Evolutionary conservation across 2,797 vertebrate species (phyloP).

Genomic region (Myotis planiceps): DNA sequence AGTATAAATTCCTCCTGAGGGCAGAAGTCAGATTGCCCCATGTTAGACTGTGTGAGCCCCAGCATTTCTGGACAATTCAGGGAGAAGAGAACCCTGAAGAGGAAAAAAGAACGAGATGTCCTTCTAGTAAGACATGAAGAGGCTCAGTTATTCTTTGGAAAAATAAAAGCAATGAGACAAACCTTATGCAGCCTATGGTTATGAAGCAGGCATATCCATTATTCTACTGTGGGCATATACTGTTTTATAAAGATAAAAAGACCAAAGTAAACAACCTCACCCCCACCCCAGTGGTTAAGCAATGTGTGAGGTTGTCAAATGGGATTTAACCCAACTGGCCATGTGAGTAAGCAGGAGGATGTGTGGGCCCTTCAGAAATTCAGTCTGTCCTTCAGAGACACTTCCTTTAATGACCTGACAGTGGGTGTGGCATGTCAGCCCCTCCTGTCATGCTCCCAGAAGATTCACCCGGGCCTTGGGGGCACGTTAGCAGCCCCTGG

Average conservation of each 20-base stretch:
- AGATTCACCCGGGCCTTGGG: background rate
- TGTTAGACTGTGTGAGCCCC: background rate
- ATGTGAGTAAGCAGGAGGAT: background rate
- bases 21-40: background rate
- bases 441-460: rapidly evolving
- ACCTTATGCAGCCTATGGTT: background rate
- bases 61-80: background rate
- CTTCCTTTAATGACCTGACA: background rate
- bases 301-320: too few species aligned
- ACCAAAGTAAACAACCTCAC: background rate
- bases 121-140: background rate
- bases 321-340: background rate
- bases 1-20: background rate
- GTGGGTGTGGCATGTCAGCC: rapidly evolving
- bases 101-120: background rate
- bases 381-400: background rate
- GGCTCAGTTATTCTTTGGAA: background rate
- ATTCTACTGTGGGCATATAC: background rate
- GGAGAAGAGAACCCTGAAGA: background rate
- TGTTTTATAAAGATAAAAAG: background rate
- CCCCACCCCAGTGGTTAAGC: background rate
- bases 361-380: background rate
- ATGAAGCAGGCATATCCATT: background rate
- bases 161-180: background rate
- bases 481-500: background rate